Evolutionary conservation across 2,888 invertebrate genomes (phyloP), one percentile per base, ranked within the genome.

Genomic region (Amblyteles armatorius): DNA sequence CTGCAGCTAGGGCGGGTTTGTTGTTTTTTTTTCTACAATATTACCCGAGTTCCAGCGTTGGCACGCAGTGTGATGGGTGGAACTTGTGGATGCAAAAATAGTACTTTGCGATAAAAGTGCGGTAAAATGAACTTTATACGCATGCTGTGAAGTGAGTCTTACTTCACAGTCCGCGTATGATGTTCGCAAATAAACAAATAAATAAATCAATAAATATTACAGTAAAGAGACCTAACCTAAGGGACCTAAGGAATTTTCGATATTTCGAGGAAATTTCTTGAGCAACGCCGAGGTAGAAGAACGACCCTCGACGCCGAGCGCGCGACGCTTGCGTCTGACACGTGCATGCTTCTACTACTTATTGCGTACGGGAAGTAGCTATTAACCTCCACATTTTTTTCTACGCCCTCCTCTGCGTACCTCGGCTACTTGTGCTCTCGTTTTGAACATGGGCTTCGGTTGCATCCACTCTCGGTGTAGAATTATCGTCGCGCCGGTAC

Each of bases 291-390:
- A n/a, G 63, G 36, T 16, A 52, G 3, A 69, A 19, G 9, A 50
- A 50, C 19, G 13, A 5, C 26, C 3, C 13, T 22, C 6, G 55
- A 9, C 22, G 19, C 19, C 52, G 6, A 9, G 26, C 36, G 80
- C 22, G 50, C 22, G 76, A 76, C 60, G 29, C 22, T 57, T 68
- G 22, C 74, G 81, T 71, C 76, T 63, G 71, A 82, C 76, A 71
- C 22, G 63, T 55, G 19, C 69, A 40, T 40, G 63, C 68, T 60
- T 74, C 68, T 50, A 74, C 80, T 74, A 81, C 74, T 81, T 22
- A 44, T 29, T 13, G 74, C 73, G 73, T n/a, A 73, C 40, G 44
- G 50, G 50, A 74, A 74, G 80, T 74, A 68, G 80, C 57, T 60
- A 81, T 57, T 73, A 73, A 36, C 26, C 52, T 52, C 6, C 52